Evolutionary conservation across 37 sponge, comb jelly and placozoan species (phyloP), one percentile per base, ranked within the genome.

Genomic region (Ianthella basta): DNA sequence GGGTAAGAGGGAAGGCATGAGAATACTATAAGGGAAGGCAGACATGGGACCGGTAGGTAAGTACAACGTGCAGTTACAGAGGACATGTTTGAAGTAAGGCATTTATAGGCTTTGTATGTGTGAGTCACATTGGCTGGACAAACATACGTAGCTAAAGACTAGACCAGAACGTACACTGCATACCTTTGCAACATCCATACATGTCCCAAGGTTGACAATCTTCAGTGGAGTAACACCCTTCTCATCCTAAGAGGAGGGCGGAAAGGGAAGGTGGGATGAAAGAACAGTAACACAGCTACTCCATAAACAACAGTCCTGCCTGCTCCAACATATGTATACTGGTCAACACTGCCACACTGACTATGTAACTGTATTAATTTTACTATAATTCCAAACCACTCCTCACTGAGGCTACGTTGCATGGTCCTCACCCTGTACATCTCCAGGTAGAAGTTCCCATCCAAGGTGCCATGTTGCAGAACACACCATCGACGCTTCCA

Each of bases 341-440:
- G n/a, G n/a, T n/a, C n/a, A n/a, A n/a, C n/a, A n/a, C n/a, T n/a
- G n/a, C n/a, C n/a, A n/a, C n/a, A n/a, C n/a, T n/a, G n/a, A n/a
- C n/a, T n/a, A n/a, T n/a, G n/a, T n/a, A n/a, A n/a, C n/a, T n/a
- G n/a, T n/a, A n/a, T n/a, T n/a, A n/a, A n/a, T n/a, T n/a, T n/a
- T n/a, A n/a, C n/a, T n/a, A n/a, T n/a, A n/a, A n/a, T n/a, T n/a
- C n/a, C n/a, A n/a, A n/a, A n/a, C n/a, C n/a, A n/a, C n/a, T n/a
- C n/a, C n/a, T n/a, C n/a, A n/a, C n/a, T n/a, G n/a, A n/a, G n/a
- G n/a, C n/a, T n/a, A n/a, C n/a, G n/a, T n/a, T n/a, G n/a, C n/a
- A n/a, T n/a, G n/a, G n/a, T 57, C 18, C 54, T 74, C 38, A 87
- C 91, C 86, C 86, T 92, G 82, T 80, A 92, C 34, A 86, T 55